Evolutionary conservation across 2,888 invertebrate species (phyloP), one percentile per base, ranked within the genome.

Genomic region (Capitulum mitella): DNA sequence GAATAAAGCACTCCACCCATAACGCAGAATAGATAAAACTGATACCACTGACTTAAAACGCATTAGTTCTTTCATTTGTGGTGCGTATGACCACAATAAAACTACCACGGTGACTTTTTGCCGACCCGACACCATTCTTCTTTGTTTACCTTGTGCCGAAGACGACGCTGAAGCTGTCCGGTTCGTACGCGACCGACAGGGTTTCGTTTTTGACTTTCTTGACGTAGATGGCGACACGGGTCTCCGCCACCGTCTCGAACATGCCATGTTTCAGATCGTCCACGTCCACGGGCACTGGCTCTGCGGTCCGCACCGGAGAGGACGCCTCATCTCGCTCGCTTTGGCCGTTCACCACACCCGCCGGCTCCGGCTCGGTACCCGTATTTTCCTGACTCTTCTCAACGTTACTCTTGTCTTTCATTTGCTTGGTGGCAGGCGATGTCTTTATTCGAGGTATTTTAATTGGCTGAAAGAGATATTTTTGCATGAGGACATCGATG

Each of bases 61-160:
- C n/a, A n/a, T n/a, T n/a, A n/a, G n/a, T n/a, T n/a, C n/a, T n/a
- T n/a, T n/a, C n/a, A n/a, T n/a, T n/a, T n/a, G n/a, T n/a, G n/a
- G n/a, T n/a, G n/a, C n/a, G n/a, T n/a, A n/a, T n/a, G n/a, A n/a
- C n/a, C n/a, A n/a, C n/a, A n/a, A n/a, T n/a, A n/a, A n/a, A n/a
- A n/a, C n/a, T n/a, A n/a, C n/a, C n/a, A n/a, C n/a, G n/a, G n/a
- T n/a, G n/a, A n/a, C n/a, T n/a, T n/a, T n/a, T n/a, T n/a, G n/a
- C n/a, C n/a, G n/a, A n/a, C n/a, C n/a, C n/a, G n/a, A n/a, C n/a
- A n/a, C n/a, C n/a, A n/a, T n/a, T n/a, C n/a, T n/a, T n/a, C n/a
- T n/a, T n/a, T n/a, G n/a, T n/a, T n/a, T 51, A 81, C 81, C 80
- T 81, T 40, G 80, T 79, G 40, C 79, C 78, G 75, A 81, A 81